Conservation (phyloP, 2,797 vertebrate species). For the Pseudochaenichthys georgianus region DNA sequence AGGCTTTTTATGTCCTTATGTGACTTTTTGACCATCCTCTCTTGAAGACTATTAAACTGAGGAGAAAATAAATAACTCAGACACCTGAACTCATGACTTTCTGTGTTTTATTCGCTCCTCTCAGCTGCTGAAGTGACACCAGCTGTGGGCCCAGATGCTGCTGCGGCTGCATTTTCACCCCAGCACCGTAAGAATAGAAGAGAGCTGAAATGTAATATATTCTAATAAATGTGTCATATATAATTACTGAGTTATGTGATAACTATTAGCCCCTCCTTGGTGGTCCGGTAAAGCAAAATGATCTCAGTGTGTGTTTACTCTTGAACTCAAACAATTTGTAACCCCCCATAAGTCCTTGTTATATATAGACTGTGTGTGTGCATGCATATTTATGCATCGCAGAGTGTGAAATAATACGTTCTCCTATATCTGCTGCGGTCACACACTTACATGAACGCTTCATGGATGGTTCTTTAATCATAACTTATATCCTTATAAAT, state of each 20-base stretch:
- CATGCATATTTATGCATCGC: not conserved
- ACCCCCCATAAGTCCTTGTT: not conserved
- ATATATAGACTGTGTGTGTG: not conserved
- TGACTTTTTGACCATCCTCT: not conserved
- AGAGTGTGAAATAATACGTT: not conserved
- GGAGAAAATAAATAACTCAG: slow-evolving; percentile 8
- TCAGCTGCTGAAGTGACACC: slow-evolving; percentile 34
- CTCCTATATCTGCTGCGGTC: not conserved
- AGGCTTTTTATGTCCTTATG: not conserved
- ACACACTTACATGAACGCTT: not conserved
- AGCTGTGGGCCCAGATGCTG: slow-evolving; percentile 50
- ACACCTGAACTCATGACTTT: slow-evolving; percentile 52
- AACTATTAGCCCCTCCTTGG: not conserved
- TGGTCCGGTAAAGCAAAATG: not conserved
- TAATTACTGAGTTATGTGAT: not conserved
- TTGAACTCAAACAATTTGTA: not conserved
- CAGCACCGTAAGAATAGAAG: not conserved
- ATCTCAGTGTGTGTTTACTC: not conserved
- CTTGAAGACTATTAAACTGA: slow-evolving; percentile 1
- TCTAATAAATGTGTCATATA: slow-evolving; percentile 7
- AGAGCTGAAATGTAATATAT: not conserved
- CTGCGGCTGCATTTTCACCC: slow-evolving; percentile 16
- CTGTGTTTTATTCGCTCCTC: slow-evolving; percentile 40
- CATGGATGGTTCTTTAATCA: no score
- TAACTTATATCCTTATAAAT: not conserved